Evolutionary conservation across 2,797 vertebrate species (phyloP).

Genomic region (Rhadinocentrus ornatus): DNA sequence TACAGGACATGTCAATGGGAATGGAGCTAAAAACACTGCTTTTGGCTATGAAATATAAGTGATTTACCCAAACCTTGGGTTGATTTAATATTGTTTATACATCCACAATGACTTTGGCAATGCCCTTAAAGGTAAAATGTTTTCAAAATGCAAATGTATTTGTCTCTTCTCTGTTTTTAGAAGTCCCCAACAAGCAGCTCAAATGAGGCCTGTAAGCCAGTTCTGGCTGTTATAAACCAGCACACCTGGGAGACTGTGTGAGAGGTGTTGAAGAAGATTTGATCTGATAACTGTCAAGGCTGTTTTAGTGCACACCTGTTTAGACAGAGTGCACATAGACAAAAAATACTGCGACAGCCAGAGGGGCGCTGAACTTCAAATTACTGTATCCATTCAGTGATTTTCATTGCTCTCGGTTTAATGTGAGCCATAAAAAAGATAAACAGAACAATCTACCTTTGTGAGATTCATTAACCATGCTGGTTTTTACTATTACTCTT

Average conservation of each 20-base stretch:
- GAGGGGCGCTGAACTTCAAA: constrained; percentile 11
- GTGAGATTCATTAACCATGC: constrained; percentile 26
- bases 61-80: neutral
- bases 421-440: constrained; percentile 32
- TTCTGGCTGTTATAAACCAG: constrained; percentile 8
- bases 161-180: neutral
- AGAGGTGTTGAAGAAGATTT: constrained; percentile 29
- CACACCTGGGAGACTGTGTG: constrained; percentile 28
- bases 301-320: constrained; percentile 31
- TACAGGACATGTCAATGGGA: too few species aligned
- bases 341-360: constrained; percentile 29
- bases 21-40: neutral
- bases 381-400: constrained; percentile 29
- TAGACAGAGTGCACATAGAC: neutral
- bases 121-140: neutral
- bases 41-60: neutral
- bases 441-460: constrained; percentile 20
- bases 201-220: neutral
- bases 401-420: constrained; percentile 48
- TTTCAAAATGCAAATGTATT: neutral
- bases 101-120: neutral
- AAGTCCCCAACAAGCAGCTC: neutral
- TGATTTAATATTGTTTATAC: neutral
- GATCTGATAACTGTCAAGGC: constrained; percentile 22
- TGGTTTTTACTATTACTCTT: constrained; percentile 16